Evolutionary conservation across 92 coral and sea anemone species (phyloP), one percentile per base, ranked within the genome.

Genomic region (Epizoanthus rinbou): DNA sequence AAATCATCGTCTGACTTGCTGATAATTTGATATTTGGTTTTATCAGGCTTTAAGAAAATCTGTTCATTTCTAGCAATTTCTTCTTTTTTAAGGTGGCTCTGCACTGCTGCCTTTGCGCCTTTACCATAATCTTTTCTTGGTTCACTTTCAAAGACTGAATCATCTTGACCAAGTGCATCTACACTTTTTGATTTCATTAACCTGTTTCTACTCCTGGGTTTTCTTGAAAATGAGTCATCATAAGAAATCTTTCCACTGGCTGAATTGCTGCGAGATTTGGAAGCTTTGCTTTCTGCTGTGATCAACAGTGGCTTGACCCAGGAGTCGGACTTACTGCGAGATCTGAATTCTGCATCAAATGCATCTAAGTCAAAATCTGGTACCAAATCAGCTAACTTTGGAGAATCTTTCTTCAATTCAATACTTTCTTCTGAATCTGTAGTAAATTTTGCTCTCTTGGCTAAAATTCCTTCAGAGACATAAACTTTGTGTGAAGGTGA

Each of bases 401-500:
- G 98, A 53, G 86, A 74, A 4, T 90, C 86, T 45, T 83, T 82
- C 73, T 91, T 93, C 52, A 76, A 39, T n/a, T 76, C 80, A 13
- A 89, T 58, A 81, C 86, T 90, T 79, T 93, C 97, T 8, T 35
- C 62, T 15, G 98, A 88, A 14, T 72, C 84, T 13, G 88, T 87
- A 54, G 90, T 94, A 87, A 93, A 93, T 81, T 84, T 78, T 62
- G 98, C 98, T 74, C 98, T 89, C 72, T 90, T 93, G 10, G 98
- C 95, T 0, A 94, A 90, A 70, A 93, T 89, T 19, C 98, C 98
- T 73, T 89, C 91, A 18, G 98, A 88, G 18, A 93, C 98, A 79
- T 86, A 91, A 58, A 88, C 76, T 71, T 90, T 90, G 82, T 91
- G 89, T 10, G 87, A 23, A 66, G 86, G 86, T 58, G 91, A 83